Conservation (phyloP, 2,888 invertebrate genomes). For the Caradrina kadenii region DNA sequence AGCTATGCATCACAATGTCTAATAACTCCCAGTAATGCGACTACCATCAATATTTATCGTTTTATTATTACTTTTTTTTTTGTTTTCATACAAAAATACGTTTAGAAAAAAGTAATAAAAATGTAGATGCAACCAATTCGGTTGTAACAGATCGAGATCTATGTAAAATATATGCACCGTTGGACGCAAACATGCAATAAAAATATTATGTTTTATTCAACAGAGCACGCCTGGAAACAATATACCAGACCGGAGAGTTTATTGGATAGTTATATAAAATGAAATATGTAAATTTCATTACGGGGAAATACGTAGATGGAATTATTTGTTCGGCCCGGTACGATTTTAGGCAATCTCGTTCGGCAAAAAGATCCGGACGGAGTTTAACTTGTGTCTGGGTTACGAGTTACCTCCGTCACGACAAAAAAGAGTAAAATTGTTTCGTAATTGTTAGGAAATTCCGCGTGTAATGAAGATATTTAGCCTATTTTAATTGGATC, state of each 20-base stretch:
- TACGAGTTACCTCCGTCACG: conserved; percentile 38
- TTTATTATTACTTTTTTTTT: conserved; percentile 36
- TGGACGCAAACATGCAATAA: conserved; percentile 83
- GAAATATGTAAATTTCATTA: conserved; percentile 70
- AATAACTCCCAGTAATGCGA: conserved; percentile 42
- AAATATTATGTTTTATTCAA: conserved; percentile 87
- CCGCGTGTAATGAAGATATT: conserved; percentile 33
- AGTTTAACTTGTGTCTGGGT: conserved; percentile 34
- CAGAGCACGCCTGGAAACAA: conserved; percentile 80
- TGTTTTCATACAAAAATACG: conserved; percentile 32
- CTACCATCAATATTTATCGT: conserved; percentile 47
- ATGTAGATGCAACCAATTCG: conserved; percentile 80
- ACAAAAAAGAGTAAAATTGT: conserved; percentile 19
- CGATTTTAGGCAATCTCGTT: conserved; percentile 53
- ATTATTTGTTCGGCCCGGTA: conserved; percentile 55
- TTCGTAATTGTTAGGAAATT: conserved; percentile 30
- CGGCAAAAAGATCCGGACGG: conserved; percentile 31
- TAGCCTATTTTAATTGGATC: conserved; percentile 33
- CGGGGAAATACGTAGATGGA: conserved; percentile 54
- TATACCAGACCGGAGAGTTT: conserved; percentile 76
- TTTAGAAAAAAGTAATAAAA: conserved; percentile 74
- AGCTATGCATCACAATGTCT: conserved; percentile 25
- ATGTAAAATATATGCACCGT: conserved; percentile 86
- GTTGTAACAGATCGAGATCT: conserved; percentile 72
- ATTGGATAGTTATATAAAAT: conserved; percentile 77